Evolutionary conservation across 64 coral and sea anemone species (phyloP), one percentile per base, ranked within the genome.

Genomic region (Stichodactyla mertensii): DNA sequence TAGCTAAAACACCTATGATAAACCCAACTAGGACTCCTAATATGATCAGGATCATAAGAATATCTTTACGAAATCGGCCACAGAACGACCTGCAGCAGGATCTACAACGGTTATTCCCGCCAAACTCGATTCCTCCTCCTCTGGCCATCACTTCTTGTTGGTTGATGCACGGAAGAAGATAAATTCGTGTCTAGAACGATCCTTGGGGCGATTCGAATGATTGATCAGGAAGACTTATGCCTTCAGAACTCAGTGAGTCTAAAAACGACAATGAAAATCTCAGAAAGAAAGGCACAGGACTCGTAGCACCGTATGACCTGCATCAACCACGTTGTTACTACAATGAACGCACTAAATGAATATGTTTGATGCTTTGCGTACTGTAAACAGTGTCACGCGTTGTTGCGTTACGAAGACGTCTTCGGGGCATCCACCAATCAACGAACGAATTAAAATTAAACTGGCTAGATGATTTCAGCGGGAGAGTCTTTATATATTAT

Each of bases 11-110:
- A 16, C 91, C 91, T 23, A 92, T 84, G 7, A 92, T 64, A 60
- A 92, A 92, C 2, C 91, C 91, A 58, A 92, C 83, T 59, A 92
- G 0, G 8, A 87, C 87, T n/a, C 91, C 91, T 36, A 88, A 24
- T 52, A 92, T 80, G 11, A 92, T 92, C 3, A 92, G 52, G 16
- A 92, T 53, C 56, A 92, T 59, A 4, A 92, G 86, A 11, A 92
- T 12, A 84, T 92, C 91, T 27, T 92, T 52, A 55, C 54, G 45
- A n/a, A 84, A 77, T 51, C 94, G 64, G 16, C 85, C 69, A 19
- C 88, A 86, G 19, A 90, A 87, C 4, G 45, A 55, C 3, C 61
- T 55, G 19, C 90, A 91, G 55, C 84, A 91, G 45, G 64, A 64
- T 9, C 90, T 24, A 51, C 90, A 91, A 22, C 86, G 86, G 60